These are phyloP conservation scores for Notothenia coriiceps DNA, from an alignment of 2,113 vertebrate genomes.

Conservation along the genomic window DNA sequence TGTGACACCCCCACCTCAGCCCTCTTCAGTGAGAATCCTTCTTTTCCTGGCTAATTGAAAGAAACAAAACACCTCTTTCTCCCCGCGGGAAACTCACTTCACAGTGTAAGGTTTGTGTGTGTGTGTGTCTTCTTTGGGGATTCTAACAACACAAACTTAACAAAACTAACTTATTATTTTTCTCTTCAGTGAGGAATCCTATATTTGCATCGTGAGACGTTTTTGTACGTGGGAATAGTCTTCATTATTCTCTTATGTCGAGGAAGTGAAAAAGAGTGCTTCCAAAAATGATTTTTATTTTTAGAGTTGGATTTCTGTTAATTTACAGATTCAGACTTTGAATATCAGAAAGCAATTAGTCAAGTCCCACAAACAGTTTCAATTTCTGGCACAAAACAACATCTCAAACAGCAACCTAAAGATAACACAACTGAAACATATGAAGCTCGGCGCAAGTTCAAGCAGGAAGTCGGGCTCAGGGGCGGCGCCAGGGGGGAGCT, in stretches of 20 bases:
- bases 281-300: not conserved
- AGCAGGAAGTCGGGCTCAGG: no score
- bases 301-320: slow-evolving; percentile 21
- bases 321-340: slow-evolving; percentile 24
- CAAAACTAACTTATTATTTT: not conserved
- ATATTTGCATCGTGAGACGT: not conserved
- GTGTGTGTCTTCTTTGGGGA: not conserved
- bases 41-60: slow-evolving; percentile 68
- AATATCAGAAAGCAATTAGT: slow-evolving; percentile 28
- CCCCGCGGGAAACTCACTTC: slow-evolving; percentile 64
- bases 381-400: slow-evolving; percentile 7
- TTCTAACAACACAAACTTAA: slow-evolving; percentile 19
- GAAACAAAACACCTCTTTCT: slow-evolving; percentile 68
- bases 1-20: slow-evolving; percentile 15
- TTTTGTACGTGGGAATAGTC: not conserved
- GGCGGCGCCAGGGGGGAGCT: no score
- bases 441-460: no score
- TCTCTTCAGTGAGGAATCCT: not conserved
- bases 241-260: slow-evolving; percentile 7
- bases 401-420: not conserved
- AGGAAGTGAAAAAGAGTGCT: not conserved
- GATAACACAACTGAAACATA: slow-evolving; percentile 13
- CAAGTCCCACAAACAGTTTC: not conserved
- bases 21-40: not conserved
- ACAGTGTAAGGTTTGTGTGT: not conserved